These are phyloP conservation scores for Tenthredo scrophulariae DNA, from an alignment of 2,888 invertebrate genomes.

Conservation along the genomic window DNA sequence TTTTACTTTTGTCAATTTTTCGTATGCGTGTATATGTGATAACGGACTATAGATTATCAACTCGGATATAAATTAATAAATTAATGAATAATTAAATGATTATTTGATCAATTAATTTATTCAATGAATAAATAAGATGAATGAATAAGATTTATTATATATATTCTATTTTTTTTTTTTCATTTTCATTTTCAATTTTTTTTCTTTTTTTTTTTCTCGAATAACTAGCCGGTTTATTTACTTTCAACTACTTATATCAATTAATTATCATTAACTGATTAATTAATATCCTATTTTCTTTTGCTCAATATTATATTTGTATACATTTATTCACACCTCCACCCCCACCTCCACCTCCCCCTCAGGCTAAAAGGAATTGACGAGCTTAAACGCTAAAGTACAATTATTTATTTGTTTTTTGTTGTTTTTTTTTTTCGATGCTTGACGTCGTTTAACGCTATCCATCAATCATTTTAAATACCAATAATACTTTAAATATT, in stretches of 20 bases:
- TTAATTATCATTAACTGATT: not conserved
- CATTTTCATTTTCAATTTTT: no score
- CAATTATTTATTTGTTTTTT: not conserved
- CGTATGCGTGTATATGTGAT: not conserved
- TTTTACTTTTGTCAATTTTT: not conserved
- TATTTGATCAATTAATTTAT: no score
- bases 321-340: not conserved
- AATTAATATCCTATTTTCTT: not conserved
- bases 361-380: slow-evolving; percentile 4
- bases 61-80: not conserved
- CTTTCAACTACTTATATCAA: not conserved
- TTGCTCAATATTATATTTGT: not conserved
- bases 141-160: not conserved
- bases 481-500: not conserved
- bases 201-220: no score
- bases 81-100: slow-evolving; percentile 15
- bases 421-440: not conserved
- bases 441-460: not conserved
- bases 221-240: not conserved
- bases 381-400: slow-evolving; percentile 4
- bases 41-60: slow-evolving; percentile 2
- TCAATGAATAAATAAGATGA: not conserved
- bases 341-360: not conserved
- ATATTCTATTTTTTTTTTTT: no score
- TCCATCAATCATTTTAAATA: not conserved